These are phyloP conservation scores for Chaetogeoica ovagalla DNA, from an alignment of 2,888 invertebrate species.

Conservation along the genomic window DNA sequence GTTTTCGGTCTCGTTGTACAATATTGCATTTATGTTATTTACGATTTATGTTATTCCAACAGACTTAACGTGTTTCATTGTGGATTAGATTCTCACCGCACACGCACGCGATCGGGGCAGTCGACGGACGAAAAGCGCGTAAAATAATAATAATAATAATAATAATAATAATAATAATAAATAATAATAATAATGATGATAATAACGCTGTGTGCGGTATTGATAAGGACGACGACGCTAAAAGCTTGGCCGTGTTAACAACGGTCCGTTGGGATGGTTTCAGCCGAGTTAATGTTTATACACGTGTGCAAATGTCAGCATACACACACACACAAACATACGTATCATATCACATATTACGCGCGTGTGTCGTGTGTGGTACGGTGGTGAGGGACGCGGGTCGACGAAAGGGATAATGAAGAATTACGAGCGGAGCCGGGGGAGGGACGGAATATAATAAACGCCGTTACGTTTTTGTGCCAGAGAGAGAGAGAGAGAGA, in stretches of 20 bases:
- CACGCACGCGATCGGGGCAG: no score
- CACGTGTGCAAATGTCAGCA: neutral
- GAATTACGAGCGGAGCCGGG: constrained; percentile 38
- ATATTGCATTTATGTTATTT: no score
- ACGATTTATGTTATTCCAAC: no score
- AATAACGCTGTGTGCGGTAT: no score
- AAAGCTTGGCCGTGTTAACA: constrained; percentile 40
- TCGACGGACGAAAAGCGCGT: no score
- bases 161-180: no score
- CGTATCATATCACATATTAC: neutral
- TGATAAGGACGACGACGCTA: neutral
- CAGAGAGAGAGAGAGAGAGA: neutral
- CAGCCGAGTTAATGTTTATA: constrained; percentile 28
- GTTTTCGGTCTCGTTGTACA: no score
- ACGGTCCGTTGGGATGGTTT: constrained; percentile 31
- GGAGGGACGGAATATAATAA: neutral
- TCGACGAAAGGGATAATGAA: constrained; percentile 29
- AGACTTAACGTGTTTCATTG: no score
- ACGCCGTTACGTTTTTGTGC: constrained; percentile 15
- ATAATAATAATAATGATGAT: no score
- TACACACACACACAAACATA: neutral
- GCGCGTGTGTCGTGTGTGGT: no score
- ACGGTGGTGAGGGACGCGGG: neutral
- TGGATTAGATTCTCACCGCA: no score
- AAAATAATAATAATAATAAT: no score